These are phyloP conservation scores for Brachyalestes nurse DNA, from an alignment of 2,797 vertebrate genomes.

Conservation along the genomic window DNA sequence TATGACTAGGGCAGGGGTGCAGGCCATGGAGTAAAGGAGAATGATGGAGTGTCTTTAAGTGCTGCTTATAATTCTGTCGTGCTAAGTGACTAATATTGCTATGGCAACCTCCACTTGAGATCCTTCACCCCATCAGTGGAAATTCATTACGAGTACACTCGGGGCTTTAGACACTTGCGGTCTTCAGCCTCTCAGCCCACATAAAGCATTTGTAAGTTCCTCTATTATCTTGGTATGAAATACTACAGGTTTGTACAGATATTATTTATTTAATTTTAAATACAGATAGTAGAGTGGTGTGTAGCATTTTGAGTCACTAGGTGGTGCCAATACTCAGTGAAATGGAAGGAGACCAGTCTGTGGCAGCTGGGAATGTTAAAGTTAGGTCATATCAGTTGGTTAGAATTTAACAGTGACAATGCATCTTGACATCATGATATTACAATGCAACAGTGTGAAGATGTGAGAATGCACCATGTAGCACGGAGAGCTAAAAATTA, in stretches of 20 bases:
- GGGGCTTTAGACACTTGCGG: neutral
- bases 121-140: constrained; percentile 32
- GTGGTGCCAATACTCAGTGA: constrained; percentile 24
- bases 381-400: neutral
- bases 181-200: neutral
- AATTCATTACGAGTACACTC: constrained; percentile 43
- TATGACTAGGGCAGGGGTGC: neutral
- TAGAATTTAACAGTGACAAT: neutral
- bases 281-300: neutral
- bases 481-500: too few relatives aligned
- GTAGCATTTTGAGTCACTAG: constrained; percentile 15
- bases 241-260: neutral
- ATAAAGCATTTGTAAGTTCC: neutral
- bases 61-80: constrained; percentile 64
- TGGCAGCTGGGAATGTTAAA: neutral
- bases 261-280: neutral
- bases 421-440: neutral
- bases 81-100: constrained; percentile 68
- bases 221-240: neutral
- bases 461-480: too few relatives aligned
- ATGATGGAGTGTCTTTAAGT: constrained; percentile 66
- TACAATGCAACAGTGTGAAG: too few relatives aligned
- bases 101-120: constrained; percentile 65
- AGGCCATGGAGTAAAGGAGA: constrained; percentile 28
- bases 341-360: neutral